Percentiles rank a stretch among this genome's conserved stretches.
Evolutionary conservation across 92 coral and sea anemone genomes (phyloP).

Genomic region (Palythoa heliodiscus): DNA sequence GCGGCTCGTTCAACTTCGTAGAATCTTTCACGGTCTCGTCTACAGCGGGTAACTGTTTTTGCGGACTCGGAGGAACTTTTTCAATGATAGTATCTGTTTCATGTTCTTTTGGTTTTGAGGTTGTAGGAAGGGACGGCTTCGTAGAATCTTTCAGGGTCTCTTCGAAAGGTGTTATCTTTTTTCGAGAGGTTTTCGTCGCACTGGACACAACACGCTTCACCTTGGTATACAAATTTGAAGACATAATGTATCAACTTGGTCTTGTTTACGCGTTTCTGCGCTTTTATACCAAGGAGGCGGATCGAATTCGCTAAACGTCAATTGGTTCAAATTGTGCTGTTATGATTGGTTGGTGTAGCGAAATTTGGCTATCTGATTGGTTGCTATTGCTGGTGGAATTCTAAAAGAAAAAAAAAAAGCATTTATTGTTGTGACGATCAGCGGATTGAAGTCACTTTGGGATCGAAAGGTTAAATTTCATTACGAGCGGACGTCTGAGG

Average conservation of each 20-base stretch:
- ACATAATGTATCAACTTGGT: neutral
- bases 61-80: neutral
- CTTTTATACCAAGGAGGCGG: constrained; percentile 3
- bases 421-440: neutral
- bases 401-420: neutral
- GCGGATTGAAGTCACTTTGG: neutral
- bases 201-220: neutral
- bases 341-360: constrained; percentile 8
- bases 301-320: neutral
- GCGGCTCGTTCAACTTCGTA: constrained; percentile 7
- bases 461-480: neutral
- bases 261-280: constrained; percentile 16
- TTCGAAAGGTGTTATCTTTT: neutral
- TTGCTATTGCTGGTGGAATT: constrained; percentile 1
- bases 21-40: constrained; percentile 15
- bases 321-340: constrained; percentile 18
- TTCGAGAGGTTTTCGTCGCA: neutral
- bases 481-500: constrained; percentile 3
- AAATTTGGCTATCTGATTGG: constrained; percentile 11
- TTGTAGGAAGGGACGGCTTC: constrained; percentile 7
- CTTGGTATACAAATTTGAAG: constrained; percentile 1
- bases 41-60: neutral
- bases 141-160: constrained; percentile 16
- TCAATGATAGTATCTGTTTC: constrained; percentile 1
- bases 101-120: constrained; percentile 13